Percentiles rank a stretch among this genome's conserved stretches.
Conservation (phyloP, 2,797 vertebrate species). For the Ambastaia sidthimunki region DNA sequence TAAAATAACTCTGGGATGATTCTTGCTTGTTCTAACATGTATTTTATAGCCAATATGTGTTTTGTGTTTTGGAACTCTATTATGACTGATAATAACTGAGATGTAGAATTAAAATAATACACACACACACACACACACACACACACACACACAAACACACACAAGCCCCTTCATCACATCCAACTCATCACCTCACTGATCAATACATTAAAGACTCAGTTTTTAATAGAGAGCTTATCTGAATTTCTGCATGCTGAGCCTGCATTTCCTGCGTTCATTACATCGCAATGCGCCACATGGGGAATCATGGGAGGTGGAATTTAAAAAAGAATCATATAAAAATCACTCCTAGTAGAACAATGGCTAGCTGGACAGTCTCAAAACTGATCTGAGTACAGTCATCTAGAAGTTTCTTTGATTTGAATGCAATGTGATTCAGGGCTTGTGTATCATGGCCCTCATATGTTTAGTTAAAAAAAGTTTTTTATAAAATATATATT, state of each 20-base stretch:
- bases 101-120: constrained; percentile 60
- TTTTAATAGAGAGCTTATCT: constrained; percentile 62
- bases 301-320: constrained; percentile 50
- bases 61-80: constrained; percentile 52
- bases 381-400: constrained; percentile 15
- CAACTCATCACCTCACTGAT: constrained; percentile 56
- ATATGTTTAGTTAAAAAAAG: too few species aligned
- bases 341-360: constrained; percentile 29
- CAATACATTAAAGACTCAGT: constrained; percentile 69
- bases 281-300: constrained; percentile 39
- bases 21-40: constrained; percentile 44
- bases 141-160: constrained; percentile 41
- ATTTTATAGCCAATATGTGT: constrained; percentile 47
- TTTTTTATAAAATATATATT: neutral
- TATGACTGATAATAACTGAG: constrained; percentile 60
- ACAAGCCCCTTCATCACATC: constrained; percentile 49
- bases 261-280: constrained; percentile 55
- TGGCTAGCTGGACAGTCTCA: neutral
- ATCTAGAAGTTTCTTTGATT: neutral
- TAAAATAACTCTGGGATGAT: constrained; percentile 45
- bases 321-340: constrained; percentile 44
- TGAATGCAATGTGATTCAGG: constrained; percentile 2
- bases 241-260: constrained; percentile 62
- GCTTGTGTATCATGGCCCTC: neutral
- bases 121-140: constrained; percentile 47